These are phyloP conservation scores for Donacobius atricapilla DNA, from an alignment of 2,113 vertebrate species.

Conservation along the genomic window DNA sequence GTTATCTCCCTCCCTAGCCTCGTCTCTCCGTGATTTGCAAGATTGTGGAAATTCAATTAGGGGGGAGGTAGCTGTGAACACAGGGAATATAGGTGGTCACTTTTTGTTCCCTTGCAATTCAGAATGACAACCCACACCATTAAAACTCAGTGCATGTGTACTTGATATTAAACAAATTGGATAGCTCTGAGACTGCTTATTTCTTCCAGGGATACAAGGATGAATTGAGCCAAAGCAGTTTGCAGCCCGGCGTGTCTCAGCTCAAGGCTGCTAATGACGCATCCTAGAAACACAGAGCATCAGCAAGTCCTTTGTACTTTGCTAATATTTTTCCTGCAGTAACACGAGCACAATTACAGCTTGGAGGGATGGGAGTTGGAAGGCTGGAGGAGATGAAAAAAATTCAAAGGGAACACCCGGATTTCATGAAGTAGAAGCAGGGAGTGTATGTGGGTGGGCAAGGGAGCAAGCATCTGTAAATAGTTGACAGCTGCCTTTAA, in stretches of 20 bases:
- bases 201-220: constrained; percentile 10
- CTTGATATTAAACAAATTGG: constrained; percentile 30
- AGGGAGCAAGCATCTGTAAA: constrained; percentile 34
- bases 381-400: not conserved
- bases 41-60: not conserved
- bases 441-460: not conserved
- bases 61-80: not conserved
- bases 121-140: not conserved
- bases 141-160: not conserved
- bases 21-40: not conserved
- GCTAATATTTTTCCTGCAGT: constrained; percentile 20
- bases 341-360: constrained; percentile 13
- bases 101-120: not conserved
- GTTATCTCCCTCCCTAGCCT: not conserved
- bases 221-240: constrained; percentile 17
- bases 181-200: constrained; percentile 33
- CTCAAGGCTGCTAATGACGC: constrained; percentile 55
- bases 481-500: constrained; percentile 8
- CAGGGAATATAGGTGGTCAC: not conserved
- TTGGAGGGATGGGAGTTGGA: not conserved
- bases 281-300: constrained; percentile 31
- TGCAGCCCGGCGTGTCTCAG: not conserved
- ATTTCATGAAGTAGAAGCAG: not conserved
- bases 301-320: constrained; percentile 39
- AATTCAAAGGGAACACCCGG: not conserved